A percentile compares a stretch with the other conserved stretches of the same genome.
phyloP scores from a whole-genome alignment of 2,888 invertebrate genomes.

The Andrena fulva region DNA sequence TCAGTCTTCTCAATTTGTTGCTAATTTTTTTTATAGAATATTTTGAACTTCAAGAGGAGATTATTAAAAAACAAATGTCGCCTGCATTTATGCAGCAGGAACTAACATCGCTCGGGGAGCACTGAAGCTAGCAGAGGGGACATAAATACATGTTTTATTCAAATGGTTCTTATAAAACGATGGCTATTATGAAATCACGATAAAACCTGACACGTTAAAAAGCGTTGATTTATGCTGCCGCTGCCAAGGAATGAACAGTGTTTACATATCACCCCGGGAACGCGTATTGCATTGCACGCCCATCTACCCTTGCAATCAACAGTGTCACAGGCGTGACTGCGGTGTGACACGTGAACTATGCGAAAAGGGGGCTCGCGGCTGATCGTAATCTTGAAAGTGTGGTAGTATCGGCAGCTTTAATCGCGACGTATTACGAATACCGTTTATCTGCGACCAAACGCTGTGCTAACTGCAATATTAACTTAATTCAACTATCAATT shows the following conservation, averaged over 20 bases:
- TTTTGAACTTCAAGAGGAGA: no score
- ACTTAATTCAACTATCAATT: no score
- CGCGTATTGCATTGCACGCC: background rate
- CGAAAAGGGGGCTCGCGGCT: background rate
- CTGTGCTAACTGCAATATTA: no score
- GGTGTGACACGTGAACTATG: slow-evolving; percentile 8
- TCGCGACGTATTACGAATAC: background rate
- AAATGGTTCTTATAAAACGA: background rate
- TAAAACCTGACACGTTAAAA: slow-evolving; percentile 4
- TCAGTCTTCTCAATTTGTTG: no score
- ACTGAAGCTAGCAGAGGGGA: no score
- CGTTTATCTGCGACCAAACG: no score
- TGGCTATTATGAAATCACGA: slow-evolving; percentile 21
- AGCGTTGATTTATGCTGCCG: slow-evolving; percentile 6
- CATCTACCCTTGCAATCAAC: slow-evolving; percentile 1
- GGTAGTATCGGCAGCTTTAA: background rate
- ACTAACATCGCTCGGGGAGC: no score
- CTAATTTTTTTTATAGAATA: no score
- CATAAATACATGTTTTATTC: background rate
- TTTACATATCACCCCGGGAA: slow-evolving; percentile 9
- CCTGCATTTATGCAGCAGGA: no score
- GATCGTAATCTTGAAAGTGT: slow-evolving; percentile 5
- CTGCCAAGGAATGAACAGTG: slow-evolving; percentile 4
- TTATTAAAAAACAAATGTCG: no score
- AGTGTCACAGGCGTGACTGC: background rate